Evolutionary conservation across 2,888 invertebrate species (phyloP), one percentile per base, ranked within the genome.

Genomic region (Xanthia togata): DNA sequence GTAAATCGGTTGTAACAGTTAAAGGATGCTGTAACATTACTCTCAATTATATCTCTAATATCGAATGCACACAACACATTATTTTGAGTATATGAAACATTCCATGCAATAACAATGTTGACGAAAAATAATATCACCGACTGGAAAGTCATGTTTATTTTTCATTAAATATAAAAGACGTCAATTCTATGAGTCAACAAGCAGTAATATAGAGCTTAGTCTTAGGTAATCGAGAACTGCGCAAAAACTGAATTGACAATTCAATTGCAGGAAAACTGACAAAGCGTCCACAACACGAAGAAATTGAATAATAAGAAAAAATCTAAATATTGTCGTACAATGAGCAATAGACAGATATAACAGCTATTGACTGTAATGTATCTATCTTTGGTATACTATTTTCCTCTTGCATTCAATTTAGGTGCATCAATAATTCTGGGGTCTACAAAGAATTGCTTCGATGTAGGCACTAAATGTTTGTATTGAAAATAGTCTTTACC

Each of bases 161-260:
- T 53, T 35, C n/a, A 72, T 69, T 4, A 41, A 47, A 64, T 68
- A n/a, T n/a, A 77, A 23, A 3, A 82, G n/a, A 55, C 38, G 31
- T 57, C 35, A 9, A 62, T 17, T 60, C 4, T 41, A 53, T 62
- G 62, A 76, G 63, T 63, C 73, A 86, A 79, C 38, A 82, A 65
- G n/a, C 53, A 70, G 20, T 50, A 79, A 73, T 20, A 70, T 71
- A 84, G 74, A 76, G 70, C 62, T 74, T 75, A 77, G 83, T 77
- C 70, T 73, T 77, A 85, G 44, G 76, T 83, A 74, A 87, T 73
- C 41, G 76, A 73, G n/a, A 70, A 70, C 38, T 57, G 17, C 8
- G 31, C 69, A 88, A 88, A 85, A 88, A 81, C 67, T 64, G 69
- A 76, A 80, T 78, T 83, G 87, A 80, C 88, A 78, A 82, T 86